Evolutionary conservation across 1,140 invertebrate species (phyloP).

Genomic region (Thrips palmi): DNA sequence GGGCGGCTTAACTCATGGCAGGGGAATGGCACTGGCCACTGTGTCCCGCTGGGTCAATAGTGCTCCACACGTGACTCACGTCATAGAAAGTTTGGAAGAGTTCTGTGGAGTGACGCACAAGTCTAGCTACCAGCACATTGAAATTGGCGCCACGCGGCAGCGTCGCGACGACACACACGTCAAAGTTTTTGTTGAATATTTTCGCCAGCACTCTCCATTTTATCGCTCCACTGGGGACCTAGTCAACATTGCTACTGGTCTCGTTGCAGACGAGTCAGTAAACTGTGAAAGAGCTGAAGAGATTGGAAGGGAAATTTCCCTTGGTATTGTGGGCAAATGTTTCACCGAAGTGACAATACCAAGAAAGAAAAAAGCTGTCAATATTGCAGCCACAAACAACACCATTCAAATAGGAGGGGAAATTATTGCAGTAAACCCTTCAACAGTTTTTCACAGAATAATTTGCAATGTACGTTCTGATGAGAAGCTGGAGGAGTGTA

Average conservation of each 20-base stretch:
- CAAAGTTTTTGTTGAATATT: conserved; percentile 3
- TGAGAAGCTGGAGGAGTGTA: conserved; percentile 14
- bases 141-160: conserved; percentile 11
- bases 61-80: conserved; percentile 1
- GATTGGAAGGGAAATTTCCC: conserved; percentile 2
- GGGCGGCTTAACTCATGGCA: conserved; percentile 18
- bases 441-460: no score
- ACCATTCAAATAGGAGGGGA: no score
- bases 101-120: conserved; percentile 11
- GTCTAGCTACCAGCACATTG: conserved; percentile 14
- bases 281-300: conserved; percentile 4
- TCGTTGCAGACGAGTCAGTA: conserved; percentile 1
- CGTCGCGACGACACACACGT: conserved; percentile 5
- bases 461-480: no score
- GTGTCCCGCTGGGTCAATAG: conserved; percentile 13
- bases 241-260: conserved; percentile 1
- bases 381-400: no score
- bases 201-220: conserved; percentile 5
- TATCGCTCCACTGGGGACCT: conserved; percentile 1
- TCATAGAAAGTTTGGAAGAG: conserved; percentile 12
- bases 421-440: no score
- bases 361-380: no score
- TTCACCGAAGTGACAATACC: no score
- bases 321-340: no score
- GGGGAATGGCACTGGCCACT: conserved; percentile 15